Evolutionary conservation across 1,140 invertebrate genomes (phyloP).

Genomic region (Eueides isabella): DNA sequence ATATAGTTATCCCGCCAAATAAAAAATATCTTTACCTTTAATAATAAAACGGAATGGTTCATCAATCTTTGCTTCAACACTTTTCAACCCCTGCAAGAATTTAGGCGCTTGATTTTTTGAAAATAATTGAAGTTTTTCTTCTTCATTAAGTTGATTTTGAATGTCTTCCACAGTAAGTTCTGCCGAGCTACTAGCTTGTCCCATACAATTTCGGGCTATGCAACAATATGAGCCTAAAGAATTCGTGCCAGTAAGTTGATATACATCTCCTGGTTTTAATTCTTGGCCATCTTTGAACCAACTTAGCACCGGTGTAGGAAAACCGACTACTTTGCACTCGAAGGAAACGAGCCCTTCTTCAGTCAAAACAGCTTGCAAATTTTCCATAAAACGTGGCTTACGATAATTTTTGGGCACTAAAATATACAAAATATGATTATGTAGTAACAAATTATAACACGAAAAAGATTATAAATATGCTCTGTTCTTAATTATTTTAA

Average conservation of each 20-base stretch:
- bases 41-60: conserved; percentile 91
- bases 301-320: conserved; percentile 91
- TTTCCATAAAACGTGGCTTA: conserved; percentile 94
- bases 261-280: conserved; percentile 95
- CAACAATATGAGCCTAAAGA: conserved; percentile 95
- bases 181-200: conserved; percentile 92
- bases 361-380: conserved; percentile 92
- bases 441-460: too few relatives aligned
- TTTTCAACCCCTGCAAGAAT: conserved; percentile 91
- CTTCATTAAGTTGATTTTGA: conserved; percentile 93
- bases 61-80: conserved; percentile 91
- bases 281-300: conserved; percentile 97
- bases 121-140: conserved; percentile 89
- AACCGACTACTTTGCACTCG: conserved; percentile 96
- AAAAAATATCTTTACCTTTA: conserved; percentile 84
- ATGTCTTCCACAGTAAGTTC: conserved; percentile 95
- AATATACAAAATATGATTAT: conserved; percentile 40
- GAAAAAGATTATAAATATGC: not conserved
- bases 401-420: conserved; percentile 94
- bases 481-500: conserved; percentile 4
- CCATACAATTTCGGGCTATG: conserved; percentile 95
- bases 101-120: conserved; percentile 91
- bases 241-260: conserved; percentile 94
- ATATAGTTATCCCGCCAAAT: not conserved
- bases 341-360: conserved; percentile 96